phyloP scores from a whole-genome alignment of 2,888 invertebrate genomes.

The Meganola albula region DNA sequence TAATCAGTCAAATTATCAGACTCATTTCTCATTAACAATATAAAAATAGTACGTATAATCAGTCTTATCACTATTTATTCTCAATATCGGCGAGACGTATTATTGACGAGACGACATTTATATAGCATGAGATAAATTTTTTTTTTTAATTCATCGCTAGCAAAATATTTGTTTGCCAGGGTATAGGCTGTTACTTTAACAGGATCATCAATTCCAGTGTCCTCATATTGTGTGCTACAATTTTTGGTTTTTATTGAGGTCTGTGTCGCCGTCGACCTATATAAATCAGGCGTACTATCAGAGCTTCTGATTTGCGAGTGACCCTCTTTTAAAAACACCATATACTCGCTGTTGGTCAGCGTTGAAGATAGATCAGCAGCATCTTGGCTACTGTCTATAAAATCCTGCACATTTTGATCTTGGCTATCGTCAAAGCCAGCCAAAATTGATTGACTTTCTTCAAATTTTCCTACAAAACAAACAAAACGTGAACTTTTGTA shows the following conservation, averaged over 20 bases:
- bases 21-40: slow-evolving; percentile 3
- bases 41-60: slow-evolving; percentile 3
- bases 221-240: slow-evolving; percentile 4
- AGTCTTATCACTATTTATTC: slow-evolving; percentile 3
- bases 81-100: slow-evolving; percentile 6
- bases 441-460: slow-evolving; percentile 11
- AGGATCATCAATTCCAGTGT: slow-evolving; percentile 3
- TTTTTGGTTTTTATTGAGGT: slow-evolving; percentile 5
- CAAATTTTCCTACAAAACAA: slow-evolving; percentile 11
- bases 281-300: slow-evolving; percentile 11
- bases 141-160: slow-evolving; percentile 5
- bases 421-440: slow-evolving; percentile 7
- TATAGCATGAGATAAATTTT: slow-evolving; percentile 7
- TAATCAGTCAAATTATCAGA: slow-evolving; percentile 7
- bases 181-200: slow-evolving; percentile 4
- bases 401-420: slow-evolving; percentile 3
- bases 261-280: slow-evolving; percentile 8
- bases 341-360: slow-evolving; percentile 8
- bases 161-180: slow-evolving; percentile 6
- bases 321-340: slow-evolving; percentile 8
- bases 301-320: slow-evolving; percentile 6
- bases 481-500: slow-evolving; percentile 9
- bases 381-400: slow-evolving; percentile 4
- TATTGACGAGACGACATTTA: slow-evolving; percentile 10
- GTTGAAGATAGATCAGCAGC: slow-evolving; percentile 1